Evolutionary conservation across 92 coral and sea anemone genomes (phyloP), one percentile per base, ranked within the genome.

Genomic region (Siderastrea radians): DNA sequence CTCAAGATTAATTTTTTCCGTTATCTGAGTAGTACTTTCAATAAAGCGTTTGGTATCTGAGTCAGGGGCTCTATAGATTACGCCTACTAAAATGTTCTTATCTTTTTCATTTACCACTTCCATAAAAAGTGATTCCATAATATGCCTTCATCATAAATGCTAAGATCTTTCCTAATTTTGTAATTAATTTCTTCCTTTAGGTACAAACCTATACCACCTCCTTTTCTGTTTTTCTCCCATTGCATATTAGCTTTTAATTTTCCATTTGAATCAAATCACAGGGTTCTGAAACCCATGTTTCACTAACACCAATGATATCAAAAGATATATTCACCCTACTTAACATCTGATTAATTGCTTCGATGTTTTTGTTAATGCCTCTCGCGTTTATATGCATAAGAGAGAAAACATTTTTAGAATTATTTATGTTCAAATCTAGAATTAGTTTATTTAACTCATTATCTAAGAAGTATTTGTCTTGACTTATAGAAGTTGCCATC

Each of bases 41-140:
- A 64, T 46, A 64, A 64, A 64, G 11, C 69, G 17, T 64, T 64
- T 64, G 8, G 17, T 19, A 64, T 64, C 69, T 64, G 44, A 16
- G 46, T 64, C 44, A 1, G 69, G 69, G 16, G 69, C 13, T 59
- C 71, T 38, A 5, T 66, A 66, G 49, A 64, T 64, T 16, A 64
- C 9, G 46, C 69, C 69, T 64, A 3, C 69, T 16, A 57, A n/a
- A 57, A 12, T 17, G 50, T 64, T 6, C 69, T 17, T 64, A 38
- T 54, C 58, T 3, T 17, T 52, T 1, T 60, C 60, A 67, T 65
- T 77, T 2, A 72, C 43, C 61, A 87, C 68, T 87, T 87, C 90
- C 44, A 87, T 72, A 69, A 87, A 87, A 79, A 80, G 77, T 49
- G 81, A 79, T 70, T 88, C 86, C 75, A 80, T 63, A n/a, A n/a